Evolutionary conservation across 2,888 invertebrate species (phyloP), one percentile per base, ranked within the genome.

Genomic region (Serripes groenlandicus): DNA sequence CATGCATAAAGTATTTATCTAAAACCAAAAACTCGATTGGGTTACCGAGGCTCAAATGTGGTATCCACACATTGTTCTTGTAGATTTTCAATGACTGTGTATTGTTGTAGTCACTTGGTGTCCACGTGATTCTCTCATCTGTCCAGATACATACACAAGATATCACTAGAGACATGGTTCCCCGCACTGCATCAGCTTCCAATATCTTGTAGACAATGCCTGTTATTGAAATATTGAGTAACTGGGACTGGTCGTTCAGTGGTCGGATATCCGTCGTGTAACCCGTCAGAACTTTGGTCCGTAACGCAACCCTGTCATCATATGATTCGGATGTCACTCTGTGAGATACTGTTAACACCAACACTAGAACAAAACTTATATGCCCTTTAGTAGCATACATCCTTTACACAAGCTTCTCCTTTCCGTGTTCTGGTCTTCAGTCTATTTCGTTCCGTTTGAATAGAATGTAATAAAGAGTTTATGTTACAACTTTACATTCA

Each of bases 61-160:
- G 81, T 26, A 66, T 76, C 81, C 81, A 81, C 0, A 81, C 74
- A 26, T 71, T 54, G 26, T 28, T 32, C 54, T 66, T 49, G n/a
- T 76, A 42, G 18, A 76, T 73, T 28, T 30, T 35, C 23, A 76
- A 23, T n/a, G 62, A 28, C 0, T 58, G 28, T 23, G 73, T 73
- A 28, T 64, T 64, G 1, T 76, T 76, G 30, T 81, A 62, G 23
- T 76, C 68, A 28, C 54, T 5, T 11, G 76, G 69, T 5, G 28
- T 74, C 81, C 81, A 81, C 7, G 23, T 34, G 5, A 81, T 64
- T 37, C 60, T 66, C 34, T 81, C 76, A 26, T 81, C 81, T 3
- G 32, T 34, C 81, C 81, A 81, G 1, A 35, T 60, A n/a, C 42
- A 66, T 1, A 30, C 18, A n/a, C 64, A 56, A 0, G 62, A 30